phyloP scores from a whole-genome alignment of 2,113 vertebrate species.

The Hippocampus comes region DNA sequence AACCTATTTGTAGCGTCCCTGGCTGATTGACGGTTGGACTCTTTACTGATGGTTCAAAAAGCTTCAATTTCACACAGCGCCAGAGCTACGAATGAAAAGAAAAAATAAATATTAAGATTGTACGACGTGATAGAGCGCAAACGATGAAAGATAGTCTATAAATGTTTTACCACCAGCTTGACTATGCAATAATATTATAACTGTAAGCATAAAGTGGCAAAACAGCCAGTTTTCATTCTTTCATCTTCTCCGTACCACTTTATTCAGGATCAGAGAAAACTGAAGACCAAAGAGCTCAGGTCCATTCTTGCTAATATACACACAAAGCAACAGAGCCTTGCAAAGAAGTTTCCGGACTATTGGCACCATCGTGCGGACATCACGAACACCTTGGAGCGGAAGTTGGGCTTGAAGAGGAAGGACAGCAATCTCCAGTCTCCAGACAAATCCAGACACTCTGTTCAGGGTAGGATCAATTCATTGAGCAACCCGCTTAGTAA shows the following conservation, averaged over 20 bases:
- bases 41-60: too few relatives aligned
- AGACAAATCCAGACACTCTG: constrained; percentile 33
- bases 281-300: constrained; percentile 48
- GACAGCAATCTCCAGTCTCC: constrained; percentile 25
- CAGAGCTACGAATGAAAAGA: too few relatives aligned
- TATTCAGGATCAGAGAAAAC: constrained; percentile 47
- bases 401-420: constrained; percentile 32
- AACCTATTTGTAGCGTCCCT: neutral
- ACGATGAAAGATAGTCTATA: too few relatives aligned
- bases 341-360: constrained; percentile 46
- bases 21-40: too few relatives aligned
- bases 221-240: neutral
- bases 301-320: constrained; percentile 41
- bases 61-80: too few relatives aligned
- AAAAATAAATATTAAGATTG: too few relatives aligned
- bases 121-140: too few relatives aligned
- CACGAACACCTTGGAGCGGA: constrained; percentile 33
- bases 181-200: too few relatives aligned
- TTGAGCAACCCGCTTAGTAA: constrained; percentile 4
- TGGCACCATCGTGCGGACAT: constrained; percentile 49
- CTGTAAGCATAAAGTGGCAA: too few relatives aligned
- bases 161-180: too few relatives aligned
- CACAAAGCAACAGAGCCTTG: constrained; percentile 34
- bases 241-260: neutral
- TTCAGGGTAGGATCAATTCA: constrained; percentile 55